Evolutionary conservation across 2,113 vertebrate genomes (phyloP).

Genomic region (Leucopternis melanops): DNA sequence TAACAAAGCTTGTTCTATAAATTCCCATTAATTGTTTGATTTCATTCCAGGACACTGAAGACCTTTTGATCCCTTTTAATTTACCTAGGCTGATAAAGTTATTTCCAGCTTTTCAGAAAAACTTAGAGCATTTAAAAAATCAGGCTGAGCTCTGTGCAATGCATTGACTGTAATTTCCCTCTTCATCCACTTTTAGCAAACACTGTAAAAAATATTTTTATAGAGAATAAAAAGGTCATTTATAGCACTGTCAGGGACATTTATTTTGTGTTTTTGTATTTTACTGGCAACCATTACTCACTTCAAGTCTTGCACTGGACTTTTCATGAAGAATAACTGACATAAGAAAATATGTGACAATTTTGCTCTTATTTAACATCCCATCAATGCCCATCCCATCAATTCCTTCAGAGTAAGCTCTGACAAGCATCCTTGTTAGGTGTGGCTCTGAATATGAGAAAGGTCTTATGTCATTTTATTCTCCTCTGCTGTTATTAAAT

Average conservation of each 20-base stretch:
- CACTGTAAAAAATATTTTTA: not conserved
- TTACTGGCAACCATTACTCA: not conserved
- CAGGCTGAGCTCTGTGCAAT: not conserved
- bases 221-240: not conserved
- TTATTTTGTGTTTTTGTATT: not conserved
- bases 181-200: not conserved
- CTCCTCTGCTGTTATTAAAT: not conserved
- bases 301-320: not conserved
- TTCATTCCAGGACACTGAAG: not conserved
- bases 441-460: not conserved
- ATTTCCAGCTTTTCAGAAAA: not conserved
- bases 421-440: not conserved
- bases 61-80: not conserved
- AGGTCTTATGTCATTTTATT: not conserved
- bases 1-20: not conserved
- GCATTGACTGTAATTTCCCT: not conserved
- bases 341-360: not conserved
- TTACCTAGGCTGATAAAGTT: not conserved
- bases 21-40: not conserved
- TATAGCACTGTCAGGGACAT: not conserved
- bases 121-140: not conserved
- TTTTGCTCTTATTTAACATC: not conserved
- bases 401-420: not conserved
- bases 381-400: not conserved
- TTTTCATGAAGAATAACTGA: not conserved